These are phyloP conservation scores for Eublepharis macularius DNA, from an alignment of 2,113 vertebrate genomes.

Conservation along the genomic window DNA sequence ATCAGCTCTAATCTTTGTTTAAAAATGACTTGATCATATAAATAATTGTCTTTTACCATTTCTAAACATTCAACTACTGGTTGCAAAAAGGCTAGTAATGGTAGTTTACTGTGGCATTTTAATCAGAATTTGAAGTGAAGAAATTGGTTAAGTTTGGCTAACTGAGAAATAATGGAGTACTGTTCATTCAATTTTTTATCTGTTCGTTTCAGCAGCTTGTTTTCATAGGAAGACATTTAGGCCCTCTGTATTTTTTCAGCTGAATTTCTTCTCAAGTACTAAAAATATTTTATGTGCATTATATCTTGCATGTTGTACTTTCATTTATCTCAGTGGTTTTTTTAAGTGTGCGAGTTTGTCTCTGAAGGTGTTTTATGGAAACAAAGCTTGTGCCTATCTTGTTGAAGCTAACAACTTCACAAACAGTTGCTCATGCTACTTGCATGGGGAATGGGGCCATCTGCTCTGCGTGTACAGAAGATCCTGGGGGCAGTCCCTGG, in stretches of 20 bases:
- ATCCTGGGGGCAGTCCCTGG: too few species aligned
- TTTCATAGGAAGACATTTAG: slow-evolving; percentile 19
- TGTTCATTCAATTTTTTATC: slow-evolving; percentile 5
- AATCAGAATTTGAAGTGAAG: neutral
- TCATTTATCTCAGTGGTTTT: neutral
- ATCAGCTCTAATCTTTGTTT: neutral
- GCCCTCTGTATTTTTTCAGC: slow-evolving; percentile 23
- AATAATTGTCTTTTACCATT: neutral
- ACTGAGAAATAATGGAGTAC: slow-evolving; percentile 18
- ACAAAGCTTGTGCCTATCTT: neutral
- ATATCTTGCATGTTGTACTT: slow-evolving; percentile 34
- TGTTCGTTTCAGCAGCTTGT: slow-evolving; percentile 10
- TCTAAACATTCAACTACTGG: neutral
- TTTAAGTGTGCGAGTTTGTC: slow-evolving; percentile 43
- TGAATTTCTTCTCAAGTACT: slow-evolving; percentile 24
- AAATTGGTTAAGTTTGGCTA: slow-evolving; percentile 18
- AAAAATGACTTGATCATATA: neutral
- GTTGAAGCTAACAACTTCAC: neutral
- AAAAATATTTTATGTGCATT: slow-evolving; percentile 36
- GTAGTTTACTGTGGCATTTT: neutral
- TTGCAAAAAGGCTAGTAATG: neutral
- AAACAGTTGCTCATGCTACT: neutral
- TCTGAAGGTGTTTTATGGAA: slow-evolving; percentile 31
- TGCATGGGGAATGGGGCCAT: neutral
- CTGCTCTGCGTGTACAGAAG: too few species aligned